A percentile compares a stretch with the other conserved stretches of the same genome.
Conservation (phyloP, 2,113 vertebrate species). For the Dolichallabes microphthalmus region DNA sequence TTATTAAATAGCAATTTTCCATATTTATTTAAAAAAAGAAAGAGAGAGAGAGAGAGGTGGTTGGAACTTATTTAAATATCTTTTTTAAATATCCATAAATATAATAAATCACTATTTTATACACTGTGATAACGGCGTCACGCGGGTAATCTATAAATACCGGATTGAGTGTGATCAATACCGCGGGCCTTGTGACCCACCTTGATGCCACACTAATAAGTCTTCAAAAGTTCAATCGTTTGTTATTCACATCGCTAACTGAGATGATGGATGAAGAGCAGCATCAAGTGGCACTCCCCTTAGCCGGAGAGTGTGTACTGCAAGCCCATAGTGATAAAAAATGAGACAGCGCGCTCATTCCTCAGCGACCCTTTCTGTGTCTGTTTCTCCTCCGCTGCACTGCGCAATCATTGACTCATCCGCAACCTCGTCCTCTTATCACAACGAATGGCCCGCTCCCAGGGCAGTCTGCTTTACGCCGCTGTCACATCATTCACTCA, state of each 20-base stretch:
- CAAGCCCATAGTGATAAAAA: slow-evolving; percentile 47
- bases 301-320: not conserved
- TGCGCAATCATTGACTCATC: slow-evolving; percentile 35
- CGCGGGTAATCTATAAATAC: not conserved
- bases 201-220: not conserved
- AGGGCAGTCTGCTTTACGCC: slow-evolving; percentile 31
- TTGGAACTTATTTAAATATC: not conserved
- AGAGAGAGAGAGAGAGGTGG: not conserved
- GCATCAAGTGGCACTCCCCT: slow-evolving; percentile 34
- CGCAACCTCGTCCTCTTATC: slow-evolving; percentile 46
- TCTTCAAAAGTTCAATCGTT: slow-evolving; percentile 14
- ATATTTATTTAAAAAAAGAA: not conserved
- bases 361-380: slow-evolving; percentile 21
- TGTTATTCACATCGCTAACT: not conserved
- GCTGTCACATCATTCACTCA: slow-evolving; percentile 31
- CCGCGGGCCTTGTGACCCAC: not conserved
- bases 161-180: not conserved
- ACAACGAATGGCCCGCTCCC: slow-evolving; percentile 35
- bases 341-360: slow-evolving; percentile 36
- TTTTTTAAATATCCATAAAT: not conserved
- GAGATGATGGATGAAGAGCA: slow-evolving; percentile 9
- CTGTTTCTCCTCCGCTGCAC: slow-evolving; percentile 34
- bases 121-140: not conserved
- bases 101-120: not conserved
- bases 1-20: not conserved